Percentiles rank a stretch among this genome's conserved stretches.
Conservation (phyloP, 2,888 invertebrate species). For the Oscheius sp. region DNA sequence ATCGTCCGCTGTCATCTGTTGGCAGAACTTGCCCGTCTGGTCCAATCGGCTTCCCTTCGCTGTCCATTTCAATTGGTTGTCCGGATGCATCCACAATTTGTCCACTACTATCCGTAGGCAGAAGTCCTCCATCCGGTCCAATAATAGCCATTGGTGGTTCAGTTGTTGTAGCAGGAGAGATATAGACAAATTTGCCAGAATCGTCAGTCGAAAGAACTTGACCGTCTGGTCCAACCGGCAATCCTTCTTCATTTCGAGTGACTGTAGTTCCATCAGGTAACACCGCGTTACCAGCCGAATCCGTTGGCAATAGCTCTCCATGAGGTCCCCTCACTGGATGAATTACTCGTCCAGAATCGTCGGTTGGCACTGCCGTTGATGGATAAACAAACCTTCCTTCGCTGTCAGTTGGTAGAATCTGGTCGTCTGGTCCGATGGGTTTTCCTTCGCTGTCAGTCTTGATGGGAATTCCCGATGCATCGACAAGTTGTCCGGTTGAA, state of each 20-base stretch:
- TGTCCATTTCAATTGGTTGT: slow-evolving; percentile 52
- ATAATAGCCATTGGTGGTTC: slow-evolving; percentile 39
- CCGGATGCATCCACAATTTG: slow-evolving; percentile 45
- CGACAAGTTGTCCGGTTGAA: slow-evolving; percentile 30
- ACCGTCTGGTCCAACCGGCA: slow-evolving; percentile 42
- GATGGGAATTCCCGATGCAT: slow-evolving; percentile 39
- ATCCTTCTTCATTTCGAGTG: slow-evolving; percentile 43
- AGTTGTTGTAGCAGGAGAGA: slow-evolving; percentile 39
- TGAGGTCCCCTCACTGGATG: slow-evolving; percentile 49
- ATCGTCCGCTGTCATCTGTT: slow-evolving; percentile 40
- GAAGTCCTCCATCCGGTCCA: slow-evolving; percentile 53
- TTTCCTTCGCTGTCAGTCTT: slow-evolving; percentile 53
- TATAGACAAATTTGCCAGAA: slow-evolving; percentile 43
- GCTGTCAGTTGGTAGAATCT: slow-evolving; percentile 56
- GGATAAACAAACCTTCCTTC: slow-evolving; percentile 44
- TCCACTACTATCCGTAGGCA: slow-evolving; percentile 42
- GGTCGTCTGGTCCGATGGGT: slow-evolving; percentile 51
- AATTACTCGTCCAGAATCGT: slow-evolving; percentile 30
- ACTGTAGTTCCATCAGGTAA: slow-evolving; percentile 39
- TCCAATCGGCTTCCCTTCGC: slow-evolving; percentile 48
- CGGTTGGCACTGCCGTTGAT: slow-evolving; percentile 33
- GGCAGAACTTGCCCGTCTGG: slow-evolving; percentile 51
- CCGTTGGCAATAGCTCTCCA: slow-evolving; percentile 52
- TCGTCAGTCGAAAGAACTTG: slow-evolving; percentile 52
- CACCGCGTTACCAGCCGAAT: slow-evolving; percentile 28